Percentiles rank a stretch among this genome's conserved stretches.
Evolutionary conservation across 2,888 invertebrate species (phyloP).

Genomic region (Eupithecia insigniata): DNA sequence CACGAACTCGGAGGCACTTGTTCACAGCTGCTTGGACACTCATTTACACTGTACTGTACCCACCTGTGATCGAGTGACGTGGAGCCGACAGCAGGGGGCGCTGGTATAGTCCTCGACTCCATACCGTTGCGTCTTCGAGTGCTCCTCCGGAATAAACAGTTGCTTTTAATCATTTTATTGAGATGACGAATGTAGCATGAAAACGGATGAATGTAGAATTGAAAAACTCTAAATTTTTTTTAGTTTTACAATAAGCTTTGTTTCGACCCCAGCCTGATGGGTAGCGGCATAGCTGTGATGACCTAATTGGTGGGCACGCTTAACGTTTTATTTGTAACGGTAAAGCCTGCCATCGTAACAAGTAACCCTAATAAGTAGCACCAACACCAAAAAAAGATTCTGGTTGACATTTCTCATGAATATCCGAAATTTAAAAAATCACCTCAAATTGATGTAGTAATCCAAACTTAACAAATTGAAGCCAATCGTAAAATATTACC

Average conservation of each 20-base stretch:
- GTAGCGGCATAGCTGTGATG: too few species aligned
- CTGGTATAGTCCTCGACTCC: not conserved
- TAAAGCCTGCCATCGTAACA: too few species aligned
- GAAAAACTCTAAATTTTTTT: too few species aligned
- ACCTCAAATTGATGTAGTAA: not conserved
- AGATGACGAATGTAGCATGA: not conserved
- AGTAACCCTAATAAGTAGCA: too few species aligned
- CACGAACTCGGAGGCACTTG: constrained; percentile 10
- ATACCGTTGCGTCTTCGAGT: constrained; percentile 17
- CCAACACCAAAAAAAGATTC: too few species aligned
- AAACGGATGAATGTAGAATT: too few species aligned
- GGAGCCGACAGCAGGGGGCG: not conserved
- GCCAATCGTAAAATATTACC: not conserved
- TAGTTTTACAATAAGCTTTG: too few species aligned
- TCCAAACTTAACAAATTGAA: not conserved
- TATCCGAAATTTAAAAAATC: not conserved
- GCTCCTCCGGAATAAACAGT: constrained; percentile 1
- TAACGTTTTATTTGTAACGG: too few species aligned
- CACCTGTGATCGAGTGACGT: constrained; percentile 20
- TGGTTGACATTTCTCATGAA: too few species aligned
- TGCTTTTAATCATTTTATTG: not conserved
- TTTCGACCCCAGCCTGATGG: too few species aligned
- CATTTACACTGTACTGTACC: not conserved
- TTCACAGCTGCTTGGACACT: constrained; percentile 18
- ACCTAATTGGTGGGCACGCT: too few species aligned